phyloP scores from a whole-genome alignment of 1,140 invertebrate species.

The Drosophila funebris region DNA sequence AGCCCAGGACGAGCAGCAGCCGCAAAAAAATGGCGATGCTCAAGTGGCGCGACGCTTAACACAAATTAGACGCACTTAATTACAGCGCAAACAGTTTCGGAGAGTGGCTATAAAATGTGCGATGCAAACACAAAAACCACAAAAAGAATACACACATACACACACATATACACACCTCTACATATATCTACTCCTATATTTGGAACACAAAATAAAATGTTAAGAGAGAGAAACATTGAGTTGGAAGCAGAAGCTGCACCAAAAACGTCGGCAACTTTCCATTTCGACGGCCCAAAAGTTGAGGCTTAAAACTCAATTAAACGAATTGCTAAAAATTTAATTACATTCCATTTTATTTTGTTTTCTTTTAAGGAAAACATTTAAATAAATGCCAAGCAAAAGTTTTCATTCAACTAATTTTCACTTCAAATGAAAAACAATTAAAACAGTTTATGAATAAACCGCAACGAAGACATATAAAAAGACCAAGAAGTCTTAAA shows the following conservation, averaged over 20 bases:
- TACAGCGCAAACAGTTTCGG: slow-evolving; percentile 72
- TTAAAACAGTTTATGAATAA: slow-evolving; percentile 37
- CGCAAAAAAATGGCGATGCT: slow-evolving; percentile 48
- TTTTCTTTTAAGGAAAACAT: slow-evolving; percentile 36
- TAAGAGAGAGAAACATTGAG: not conserved
- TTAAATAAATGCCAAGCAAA: slow-evolving; percentile 37
- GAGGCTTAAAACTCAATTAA: slow-evolving; percentile 80
- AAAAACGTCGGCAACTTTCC: slow-evolving; percentile 43
- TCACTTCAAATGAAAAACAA: slow-evolving; percentile 50
- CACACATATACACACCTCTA: too few relatives aligned
- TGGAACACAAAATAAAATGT: not conserved
- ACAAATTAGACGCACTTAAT: slow-evolving; percentile 82
- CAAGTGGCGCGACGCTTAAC: slow-evolving; percentile 76
- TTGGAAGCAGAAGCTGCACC: not conserved
- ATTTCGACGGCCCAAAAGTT: slow-evolving; percentile 59
- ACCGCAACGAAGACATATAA: not conserved
- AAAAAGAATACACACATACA: slow-evolving; percentile 19
- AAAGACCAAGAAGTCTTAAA: not conserved
- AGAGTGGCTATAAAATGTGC: slow-evolving; percentile 57
- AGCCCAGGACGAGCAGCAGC: slow-evolving; percentile 17
- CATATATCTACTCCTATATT: not conserved
- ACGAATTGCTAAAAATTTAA: slow-evolving; percentile 77
- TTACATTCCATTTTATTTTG: slow-evolving; percentile 56
- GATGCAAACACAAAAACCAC: slow-evolving; percentile 48
- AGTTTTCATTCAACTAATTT: slow-evolving; percentile 59